Percentiles rank a stretch among this genome's conserved stretches.
phyloP scores from a whole-genome alignment of 2,113 vertebrate genomes.

The Dolichotis patagonum region DNA sequence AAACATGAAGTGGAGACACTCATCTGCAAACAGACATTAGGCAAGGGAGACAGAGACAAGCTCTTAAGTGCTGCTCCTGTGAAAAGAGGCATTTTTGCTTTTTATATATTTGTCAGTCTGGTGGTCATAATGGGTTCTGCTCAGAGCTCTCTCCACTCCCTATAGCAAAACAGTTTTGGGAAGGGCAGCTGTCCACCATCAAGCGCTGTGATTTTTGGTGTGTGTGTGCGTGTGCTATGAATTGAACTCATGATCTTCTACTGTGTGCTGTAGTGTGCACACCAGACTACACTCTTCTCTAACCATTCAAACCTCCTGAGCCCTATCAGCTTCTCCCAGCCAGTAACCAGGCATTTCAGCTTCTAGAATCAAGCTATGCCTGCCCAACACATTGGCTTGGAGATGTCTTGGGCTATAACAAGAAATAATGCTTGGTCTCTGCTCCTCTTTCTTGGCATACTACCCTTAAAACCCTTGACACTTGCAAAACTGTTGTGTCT shows the following conservation, averaged over 20 bases:
- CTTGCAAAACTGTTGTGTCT: neutral
- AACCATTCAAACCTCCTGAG: rapidly evolving
- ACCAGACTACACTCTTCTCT: neutral
- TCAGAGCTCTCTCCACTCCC: neutral
- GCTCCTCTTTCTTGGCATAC: neutral
- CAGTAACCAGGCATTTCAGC: neutral
- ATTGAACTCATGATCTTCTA: neutral
- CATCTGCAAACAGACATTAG: neutral
- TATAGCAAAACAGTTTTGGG: neutral
- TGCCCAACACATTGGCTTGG: neutral
- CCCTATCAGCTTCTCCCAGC: neutral
- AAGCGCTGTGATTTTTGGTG: neutral
- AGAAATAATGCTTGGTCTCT: neutral
- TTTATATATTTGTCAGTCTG: neutral
- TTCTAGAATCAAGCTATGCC: neutral
- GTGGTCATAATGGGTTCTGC: neutral
- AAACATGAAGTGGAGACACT: neutral
- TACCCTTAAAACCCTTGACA: neutral
- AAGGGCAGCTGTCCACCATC: neutral
- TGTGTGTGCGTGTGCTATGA: too few relatives aligned
- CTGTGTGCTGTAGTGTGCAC: neutral
- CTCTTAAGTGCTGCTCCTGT: neutral
- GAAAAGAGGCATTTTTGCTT: neutral
- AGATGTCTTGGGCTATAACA: neutral
- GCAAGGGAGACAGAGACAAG: neutral